Conservation (phyloP, 2,797 vertebrate genomes). For the Catamblyrhynchus diadema region DNA sequence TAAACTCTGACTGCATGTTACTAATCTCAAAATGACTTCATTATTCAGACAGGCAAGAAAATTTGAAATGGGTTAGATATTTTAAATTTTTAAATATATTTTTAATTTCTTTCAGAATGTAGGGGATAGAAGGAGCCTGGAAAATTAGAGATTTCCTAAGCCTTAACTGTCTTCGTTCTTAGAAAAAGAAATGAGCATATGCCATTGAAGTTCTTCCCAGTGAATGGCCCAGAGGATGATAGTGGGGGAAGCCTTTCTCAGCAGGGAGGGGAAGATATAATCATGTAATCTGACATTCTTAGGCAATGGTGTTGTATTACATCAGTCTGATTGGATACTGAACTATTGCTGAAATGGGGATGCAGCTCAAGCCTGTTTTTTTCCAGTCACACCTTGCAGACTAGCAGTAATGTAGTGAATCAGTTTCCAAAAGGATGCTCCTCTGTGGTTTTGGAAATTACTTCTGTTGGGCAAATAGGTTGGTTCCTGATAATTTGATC, state of each 20-base stretch:
- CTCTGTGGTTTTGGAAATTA: background rate
- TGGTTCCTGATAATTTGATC: background rate
- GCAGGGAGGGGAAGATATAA: background rate
- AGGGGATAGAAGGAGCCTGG: background rate
- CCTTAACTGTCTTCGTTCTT: background rate
- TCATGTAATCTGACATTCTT: background rate
- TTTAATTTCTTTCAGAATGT: background rate
- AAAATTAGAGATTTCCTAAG: background rate
- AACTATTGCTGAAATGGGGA: background rate
- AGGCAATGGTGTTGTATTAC: background rate
- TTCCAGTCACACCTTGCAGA: background rate
- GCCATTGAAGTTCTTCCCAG: background rate
- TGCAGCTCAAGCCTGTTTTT: background rate
- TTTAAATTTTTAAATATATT: background rate
- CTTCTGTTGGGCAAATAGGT: background rate
- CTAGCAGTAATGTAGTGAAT: background rate
- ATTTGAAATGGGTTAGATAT: background rate
- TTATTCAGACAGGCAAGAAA: background rate
- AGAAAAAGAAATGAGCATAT: background rate
- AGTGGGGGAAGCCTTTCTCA: background rate
- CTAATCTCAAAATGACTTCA: background rate
- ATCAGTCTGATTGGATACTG: background rate
- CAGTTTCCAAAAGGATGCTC: background rate
- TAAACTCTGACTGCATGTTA: background rate
- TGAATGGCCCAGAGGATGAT: background rate